Conservation (phyloP, 2,888 invertebrate species). For the Agriopis aurantiaria region DNA sequence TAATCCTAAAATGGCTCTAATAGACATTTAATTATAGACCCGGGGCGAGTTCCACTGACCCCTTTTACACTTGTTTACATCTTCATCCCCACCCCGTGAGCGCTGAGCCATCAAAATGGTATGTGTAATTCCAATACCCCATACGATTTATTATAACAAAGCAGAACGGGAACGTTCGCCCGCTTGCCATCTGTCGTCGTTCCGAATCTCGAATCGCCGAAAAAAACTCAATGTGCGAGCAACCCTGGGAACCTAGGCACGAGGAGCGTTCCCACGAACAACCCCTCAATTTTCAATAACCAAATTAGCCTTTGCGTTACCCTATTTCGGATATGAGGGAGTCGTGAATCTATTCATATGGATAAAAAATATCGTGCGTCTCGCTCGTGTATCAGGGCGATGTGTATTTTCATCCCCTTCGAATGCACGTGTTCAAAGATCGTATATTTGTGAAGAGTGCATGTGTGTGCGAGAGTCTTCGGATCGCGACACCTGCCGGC, state of each 20-base stretch:
- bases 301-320: constrained; percentile 87
- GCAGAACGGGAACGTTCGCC: constrained; percentile 79
- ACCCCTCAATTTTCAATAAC: constrained; percentile 87
- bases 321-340: constrained; percentile 86
- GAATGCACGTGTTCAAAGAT: constrained; percentile 86
- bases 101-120: constrained; percentile 84
- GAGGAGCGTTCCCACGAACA: constrained; percentile 89
- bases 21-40: constrained; percentile 83
- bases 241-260: constrained; percentile 89
- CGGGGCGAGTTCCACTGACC: constrained; percentile 80
- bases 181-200: constrained; percentile 86
- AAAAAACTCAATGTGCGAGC: constrained; percentile 86
- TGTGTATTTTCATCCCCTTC: constrained; percentile 79
- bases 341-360: constrained; percentile 85
- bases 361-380: constrained; percentile 80
- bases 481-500: constrained; percentile 80
- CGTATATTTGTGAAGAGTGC: constrained; percentile 74
- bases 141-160: constrained; percentile 85
- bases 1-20: constrained; percentile 80
- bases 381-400: constrained; percentile 56
- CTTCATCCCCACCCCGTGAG: constrained; percentile 79
- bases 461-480: constrained; percentile 77
- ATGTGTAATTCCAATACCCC: constrained; percentile 84
- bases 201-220: constrained; percentile 81
- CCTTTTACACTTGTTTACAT: constrained; percentile 87